Percentiles rank a stretch among this genome's conserved stretches.
Conservation (phyloP, 2,113 vertebrate species). For the Notechis scutatus region DNA sequence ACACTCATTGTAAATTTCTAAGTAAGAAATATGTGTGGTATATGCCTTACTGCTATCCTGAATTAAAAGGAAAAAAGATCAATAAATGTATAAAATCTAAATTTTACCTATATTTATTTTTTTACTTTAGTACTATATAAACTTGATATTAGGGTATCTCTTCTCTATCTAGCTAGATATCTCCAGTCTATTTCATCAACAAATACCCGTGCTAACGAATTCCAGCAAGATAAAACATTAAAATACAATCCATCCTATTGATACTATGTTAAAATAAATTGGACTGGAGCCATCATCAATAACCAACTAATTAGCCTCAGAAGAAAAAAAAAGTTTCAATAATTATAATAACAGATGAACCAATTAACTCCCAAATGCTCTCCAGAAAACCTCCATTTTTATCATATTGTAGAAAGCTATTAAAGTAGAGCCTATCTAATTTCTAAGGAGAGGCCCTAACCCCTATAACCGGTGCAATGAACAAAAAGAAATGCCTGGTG, state of each 20-base stretch:
- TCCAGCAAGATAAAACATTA: not conserved
- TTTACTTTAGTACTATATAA: not conserved
- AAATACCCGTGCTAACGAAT: not conserved
- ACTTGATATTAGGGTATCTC: not conserved
- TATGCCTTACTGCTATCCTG: slow-evolving; percentile 87
- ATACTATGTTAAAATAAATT: not conserved
- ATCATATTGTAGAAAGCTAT: not conserved
- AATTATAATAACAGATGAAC: not conserved
- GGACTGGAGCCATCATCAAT: not conserved
- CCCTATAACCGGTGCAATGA: not conserved
- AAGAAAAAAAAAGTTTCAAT: not conserved
- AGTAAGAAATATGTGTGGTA: slow-evolving; percentile 88
- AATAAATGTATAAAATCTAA: slow-evolving; percentile 8
- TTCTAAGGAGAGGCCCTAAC: not conserved
- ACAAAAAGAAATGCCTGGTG: not conserved
- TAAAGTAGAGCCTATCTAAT: not conserved
- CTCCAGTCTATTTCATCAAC: not conserved
- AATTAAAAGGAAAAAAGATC: slow-evolving; percentile 25
- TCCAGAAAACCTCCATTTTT: not conserved
- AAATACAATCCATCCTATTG: not conserved
- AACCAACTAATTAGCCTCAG: not conserved
- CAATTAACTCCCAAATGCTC: not conserved
- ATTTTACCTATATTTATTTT: slow-evolving; percentile 10
- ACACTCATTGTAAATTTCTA: slow-evolving; percentile 97
- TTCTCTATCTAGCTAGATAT: not conserved